A percentile compares a stretch with the other conserved stretches of the same genome.
phyloP scores from a whole-genome alignment of 2,113 vertebrate species.

The Nettapus auritus region DNA sequence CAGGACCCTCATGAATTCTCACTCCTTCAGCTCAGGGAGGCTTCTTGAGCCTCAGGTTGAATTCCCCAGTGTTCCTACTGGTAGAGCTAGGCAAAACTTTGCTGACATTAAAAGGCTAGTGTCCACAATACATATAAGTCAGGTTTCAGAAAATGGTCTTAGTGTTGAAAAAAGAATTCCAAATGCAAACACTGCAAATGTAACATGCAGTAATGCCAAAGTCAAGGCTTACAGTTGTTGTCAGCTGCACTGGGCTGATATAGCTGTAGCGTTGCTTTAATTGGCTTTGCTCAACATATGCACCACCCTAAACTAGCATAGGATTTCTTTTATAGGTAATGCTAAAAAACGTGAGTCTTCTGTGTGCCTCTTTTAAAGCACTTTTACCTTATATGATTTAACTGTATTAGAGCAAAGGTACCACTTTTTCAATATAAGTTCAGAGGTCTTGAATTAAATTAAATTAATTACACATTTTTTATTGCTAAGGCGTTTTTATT shows the following conservation, averaged over 20 bases:
- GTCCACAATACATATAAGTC: not conserved
- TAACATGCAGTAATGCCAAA: not conserved
- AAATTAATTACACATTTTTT: not conserved
- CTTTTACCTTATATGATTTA: not conserved
- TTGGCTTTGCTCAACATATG: not conserved
- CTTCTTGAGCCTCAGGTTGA: not conserved
- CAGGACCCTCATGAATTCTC: not conserved
- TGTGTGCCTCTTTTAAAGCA: not conserved
- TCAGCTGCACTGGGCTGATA: not conserved
- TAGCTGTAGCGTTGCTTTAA: not conserved
- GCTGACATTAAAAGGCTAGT: not conserved
- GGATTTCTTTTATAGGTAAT: not conserved
- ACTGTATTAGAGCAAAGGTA: not conserved
- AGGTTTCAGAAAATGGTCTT: not conserved
- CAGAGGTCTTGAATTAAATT: not conserved
- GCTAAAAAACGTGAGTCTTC: not conserved
- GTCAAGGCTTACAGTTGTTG: not conserved
- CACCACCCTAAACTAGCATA: not conserved
- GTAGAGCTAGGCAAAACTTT: not conserved
- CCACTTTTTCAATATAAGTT: not conserved
- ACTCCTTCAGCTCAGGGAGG: not conserved
- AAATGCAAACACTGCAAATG: not conserved
- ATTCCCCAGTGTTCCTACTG: not conserved
- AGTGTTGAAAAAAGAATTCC: fast-evolving
- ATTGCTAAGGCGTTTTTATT: not conserved